Conservation (phyloP, 2,113 vertebrate species). For the Petromus typicus region DNA sequence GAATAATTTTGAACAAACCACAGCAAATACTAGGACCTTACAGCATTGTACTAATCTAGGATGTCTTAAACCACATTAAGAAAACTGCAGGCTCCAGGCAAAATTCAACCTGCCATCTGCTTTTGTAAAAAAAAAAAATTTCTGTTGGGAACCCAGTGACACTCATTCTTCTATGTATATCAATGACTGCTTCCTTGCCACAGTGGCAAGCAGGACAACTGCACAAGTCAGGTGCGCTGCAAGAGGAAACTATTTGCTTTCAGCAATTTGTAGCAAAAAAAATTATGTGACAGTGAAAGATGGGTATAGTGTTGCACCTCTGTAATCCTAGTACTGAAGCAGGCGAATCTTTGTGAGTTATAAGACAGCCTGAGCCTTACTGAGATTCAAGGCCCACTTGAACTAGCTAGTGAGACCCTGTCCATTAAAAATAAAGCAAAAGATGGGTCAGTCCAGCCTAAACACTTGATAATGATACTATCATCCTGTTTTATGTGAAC, state of each 20-base stretch:
- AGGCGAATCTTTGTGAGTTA: background rate
- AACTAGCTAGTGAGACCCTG: background rate
- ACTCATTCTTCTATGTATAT: background rate
- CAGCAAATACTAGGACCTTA: background rate
- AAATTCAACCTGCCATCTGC: background rate
- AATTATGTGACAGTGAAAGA: background rate
- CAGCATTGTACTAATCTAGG: background rate
- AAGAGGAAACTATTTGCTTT: background rate
- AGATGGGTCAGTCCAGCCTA: background rate
- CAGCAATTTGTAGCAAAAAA: background rate
- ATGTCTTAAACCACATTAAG: background rate
- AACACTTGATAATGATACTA: background rate
- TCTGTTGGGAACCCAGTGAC: background rate
- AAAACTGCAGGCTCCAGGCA: background rate
- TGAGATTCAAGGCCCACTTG: background rate
- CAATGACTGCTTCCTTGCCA: background rate
- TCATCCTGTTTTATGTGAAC: background rate
- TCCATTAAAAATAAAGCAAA: background rate
- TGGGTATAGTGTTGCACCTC: background rate
- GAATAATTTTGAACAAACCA: conserved; percentile 27
- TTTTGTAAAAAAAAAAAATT: conserved; percentile 27
- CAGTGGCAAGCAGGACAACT: background rate
- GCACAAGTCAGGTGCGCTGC: background rate
- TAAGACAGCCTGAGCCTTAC: background rate
- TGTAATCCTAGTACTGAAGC: background rate